phyloP scores from a whole-genome alignment of 2,113 vertebrate species.

The Lucifuga dentata region DNA sequence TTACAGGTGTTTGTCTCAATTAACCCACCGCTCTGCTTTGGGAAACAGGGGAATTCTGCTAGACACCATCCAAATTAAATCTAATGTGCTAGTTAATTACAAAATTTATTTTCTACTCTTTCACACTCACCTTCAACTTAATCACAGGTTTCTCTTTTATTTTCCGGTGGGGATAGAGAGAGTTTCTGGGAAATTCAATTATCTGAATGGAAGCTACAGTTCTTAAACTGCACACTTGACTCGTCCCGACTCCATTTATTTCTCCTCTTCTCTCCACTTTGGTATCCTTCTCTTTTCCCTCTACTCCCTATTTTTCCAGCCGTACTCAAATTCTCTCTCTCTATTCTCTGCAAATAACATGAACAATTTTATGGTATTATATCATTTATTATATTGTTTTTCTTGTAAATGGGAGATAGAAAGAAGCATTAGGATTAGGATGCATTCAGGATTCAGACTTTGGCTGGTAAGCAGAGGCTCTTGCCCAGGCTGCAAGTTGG shows the following conservation, averaged over 20 bases:
- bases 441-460: conserved; percentile 1
- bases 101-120: conserved; percentile 58
- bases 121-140: conserved; percentile 61
- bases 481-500: conserved; percentile 42
- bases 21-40: conserved; percentile 41
- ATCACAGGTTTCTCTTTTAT: conserved; percentile 59
- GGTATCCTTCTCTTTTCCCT: not conserved
- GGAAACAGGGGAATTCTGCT: conserved; percentile 53
- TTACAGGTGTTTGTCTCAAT: conserved; percentile 57
- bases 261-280: conserved; percentile 10
- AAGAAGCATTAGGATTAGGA: conserved; percentile 16
- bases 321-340: not conserved
- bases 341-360: conserved; percentile 9
- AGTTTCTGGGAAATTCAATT: conserved; percentile 61
- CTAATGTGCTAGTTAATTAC: conserved; percentile 61
- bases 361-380: conserved; percentile 25
- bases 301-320: not conserved
- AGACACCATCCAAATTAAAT: conserved; percentile 53
- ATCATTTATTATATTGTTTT: conserved; percentile 4
- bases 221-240: conserved; percentile 43
- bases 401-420: conserved; percentile 26
- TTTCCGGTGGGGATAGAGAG: conserved; percentile 43
- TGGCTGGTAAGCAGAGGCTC: conserved; percentile 41
- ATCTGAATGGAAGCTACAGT: conserved; percentile 40
- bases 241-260: conserved; percentile 34